Percentiles rank a stretch among this genome's conserved stretches.
phyloP scores from a whole-genome alignment of 2,113 vertebrate species.

The Charina bottae region DNA sequence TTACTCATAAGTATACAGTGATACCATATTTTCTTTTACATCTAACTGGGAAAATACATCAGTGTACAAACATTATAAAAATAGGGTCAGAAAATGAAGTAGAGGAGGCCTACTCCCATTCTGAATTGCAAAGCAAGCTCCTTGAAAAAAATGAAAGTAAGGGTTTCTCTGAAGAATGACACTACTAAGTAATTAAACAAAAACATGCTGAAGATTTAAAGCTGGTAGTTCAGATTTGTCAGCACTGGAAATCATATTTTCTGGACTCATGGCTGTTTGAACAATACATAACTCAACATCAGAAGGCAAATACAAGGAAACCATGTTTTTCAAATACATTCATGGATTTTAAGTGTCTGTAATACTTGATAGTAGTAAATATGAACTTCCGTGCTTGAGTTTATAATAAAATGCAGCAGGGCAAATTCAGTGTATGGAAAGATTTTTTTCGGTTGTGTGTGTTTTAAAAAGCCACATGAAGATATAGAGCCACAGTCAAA shows the following conservation, averaged over 20 bases:
- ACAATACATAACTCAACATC: neutral
- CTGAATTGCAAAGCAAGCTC: neutral
- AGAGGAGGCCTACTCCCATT: constrained; percentile 30
- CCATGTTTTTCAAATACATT: constrained; percentile 9
- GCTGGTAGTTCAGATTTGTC: neutral
- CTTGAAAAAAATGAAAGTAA: neutral
- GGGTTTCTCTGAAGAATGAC: constrained; percentile 7
- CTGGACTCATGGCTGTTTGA: neutral
- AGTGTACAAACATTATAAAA: neutral
- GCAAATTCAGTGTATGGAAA: neutral
- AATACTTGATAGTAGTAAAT: constrained; percentile 10
- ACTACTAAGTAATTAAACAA: constrained; percentile 15
- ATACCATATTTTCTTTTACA: neutral
- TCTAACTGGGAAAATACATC: neutral
- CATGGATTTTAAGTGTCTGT: constrained; percentile 10
- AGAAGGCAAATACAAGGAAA: neutral
- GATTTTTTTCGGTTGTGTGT: neutral
- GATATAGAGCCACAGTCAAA: neutral
- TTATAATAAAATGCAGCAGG: constrained; percentile 22
- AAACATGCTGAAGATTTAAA: neutral
- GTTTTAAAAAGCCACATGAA: constrained; percentile 8
- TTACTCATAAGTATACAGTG: neutral
- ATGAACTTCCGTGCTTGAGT: constrained; percentile 20
- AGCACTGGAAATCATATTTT: neutral
- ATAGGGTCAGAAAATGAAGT: neutral